Evolutionary conservation across 2,797 vertebrate species (phyloP).

Genomic region (Sebastes oblongus): DNA sequence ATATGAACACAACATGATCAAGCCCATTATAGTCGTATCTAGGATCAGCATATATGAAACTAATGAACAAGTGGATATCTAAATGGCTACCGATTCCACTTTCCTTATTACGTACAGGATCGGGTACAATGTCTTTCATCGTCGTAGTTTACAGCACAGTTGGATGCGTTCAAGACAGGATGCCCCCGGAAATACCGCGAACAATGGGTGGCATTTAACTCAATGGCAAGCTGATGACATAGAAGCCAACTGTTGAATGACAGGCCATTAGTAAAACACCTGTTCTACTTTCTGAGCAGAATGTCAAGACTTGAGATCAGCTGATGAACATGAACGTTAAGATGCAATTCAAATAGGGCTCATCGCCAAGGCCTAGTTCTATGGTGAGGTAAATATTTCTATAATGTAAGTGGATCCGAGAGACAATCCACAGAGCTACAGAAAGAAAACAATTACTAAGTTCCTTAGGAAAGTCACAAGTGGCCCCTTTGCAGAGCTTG

Average conservation of each 20-base stretch:
- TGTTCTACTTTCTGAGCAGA: constrained; percentile 46
- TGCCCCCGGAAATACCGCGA: background rate
- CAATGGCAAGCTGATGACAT: constrained; percentile 34
- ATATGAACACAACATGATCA: constrained; percentile 15
- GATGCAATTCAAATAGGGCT: constrained; percentile 29
- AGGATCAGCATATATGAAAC: constrained; percentile 8
- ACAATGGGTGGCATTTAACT: constrained; percentile 47
- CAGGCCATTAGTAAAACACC: constrained; percentile 55
- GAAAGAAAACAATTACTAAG: background rate
- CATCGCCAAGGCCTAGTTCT: background rate
- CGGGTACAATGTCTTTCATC: background rate
- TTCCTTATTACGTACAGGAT: background rate
- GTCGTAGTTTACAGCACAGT: background rate
- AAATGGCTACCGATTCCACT: background rate
- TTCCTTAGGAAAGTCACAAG: constrained; percentile 9
- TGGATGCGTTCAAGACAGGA: constrained; percentile 2
- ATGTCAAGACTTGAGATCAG: constrained; percentile 58
- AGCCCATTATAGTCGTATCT: background rate
- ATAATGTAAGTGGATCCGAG: background rate
- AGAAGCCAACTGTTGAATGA: constrained; percentile 51
- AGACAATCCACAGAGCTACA: background rate
- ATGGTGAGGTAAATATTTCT: background rate
- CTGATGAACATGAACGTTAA: constrained; percentile 44
- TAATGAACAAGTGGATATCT: background rate
- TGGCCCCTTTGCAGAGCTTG: constrained; percentile 6